Base-by-base conservation (phyloP, 2,113 vertebrate species). In the Lepisosteus osseus region DNA sequence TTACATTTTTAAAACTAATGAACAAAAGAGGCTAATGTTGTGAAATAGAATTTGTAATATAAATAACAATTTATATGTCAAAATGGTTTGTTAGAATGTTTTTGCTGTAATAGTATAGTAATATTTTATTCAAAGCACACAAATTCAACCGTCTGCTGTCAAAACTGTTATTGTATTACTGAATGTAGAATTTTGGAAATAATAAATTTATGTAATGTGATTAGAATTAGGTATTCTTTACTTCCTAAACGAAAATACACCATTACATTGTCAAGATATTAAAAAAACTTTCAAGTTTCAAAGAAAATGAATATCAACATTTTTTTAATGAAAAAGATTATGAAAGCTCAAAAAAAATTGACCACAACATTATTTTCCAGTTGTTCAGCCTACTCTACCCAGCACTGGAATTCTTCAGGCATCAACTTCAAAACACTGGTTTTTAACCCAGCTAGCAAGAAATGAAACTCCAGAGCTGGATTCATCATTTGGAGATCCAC, bases 101-200 rank as follows among this genome's bases (percentile, higher is more conserved):
- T 83, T 77, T 78, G 78, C 62, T 75, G 82, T 84, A 78, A 81
- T 86, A 71, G 81, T 83, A 75, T 77, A 79, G 67, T 83, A 74
- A 82, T 83, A 82, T 82, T 87, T 76, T 79, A 78, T 79, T 59
- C 77, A 74, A 86, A 84, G 81, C 86, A 87, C 85, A 89, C 66
- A 42, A 29, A 77, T 67, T 84, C 72, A 85, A 67, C 70, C 86
- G 85, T 86, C 77, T 79, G 6, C 11, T 72, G 62, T 41, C 54
- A 56, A 85, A 74, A 82, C 65, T 85, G 84, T 88, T 84, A 87
- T 73, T 67, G 82, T 90, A 84, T 78, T 87, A 86, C 74, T 92
- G 90, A 91, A 90, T 91, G 91, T 91, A 91, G 79, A 80, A 85
- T 92, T 90, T 92, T 91, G 80, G 85, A 83, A 88, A 84, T 70